Evolutionary conservation across 2,797 vertebrate genomes (phyloP).

Genomic region (Tamandua tetradactyla): DNA sequence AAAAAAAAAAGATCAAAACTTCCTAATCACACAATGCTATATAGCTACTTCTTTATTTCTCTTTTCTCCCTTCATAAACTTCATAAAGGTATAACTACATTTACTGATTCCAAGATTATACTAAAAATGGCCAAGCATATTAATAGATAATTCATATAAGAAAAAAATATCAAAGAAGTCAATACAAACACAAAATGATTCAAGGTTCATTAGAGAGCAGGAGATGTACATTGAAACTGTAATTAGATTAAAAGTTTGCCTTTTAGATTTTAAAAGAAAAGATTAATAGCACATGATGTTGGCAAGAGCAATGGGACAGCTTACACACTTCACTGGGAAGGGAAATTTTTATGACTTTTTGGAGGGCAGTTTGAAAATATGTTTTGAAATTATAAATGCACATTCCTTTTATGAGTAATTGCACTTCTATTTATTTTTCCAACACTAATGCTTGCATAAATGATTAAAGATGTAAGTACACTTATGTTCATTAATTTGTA

Average conservation of each 20-base stretch:
- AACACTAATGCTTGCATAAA: neutral
- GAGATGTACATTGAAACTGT: neutral
- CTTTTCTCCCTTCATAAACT: neutral
- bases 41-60: neutral
- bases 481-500: neutral
- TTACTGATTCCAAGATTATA: neutral
- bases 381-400: neutral
- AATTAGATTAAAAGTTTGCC: neutral
- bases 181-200: neutral
- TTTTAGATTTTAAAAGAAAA: conserved; percentile 23
- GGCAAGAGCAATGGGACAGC: neutral
- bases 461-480: neutral
- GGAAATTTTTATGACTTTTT: neutral
- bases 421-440: neutral
- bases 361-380: neutral
- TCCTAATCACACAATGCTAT: neutral
- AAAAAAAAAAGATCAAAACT: neutral
- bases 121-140: neutral
- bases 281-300: neutral
- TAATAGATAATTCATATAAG: neutral
- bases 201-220: neutral
- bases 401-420: neutral
- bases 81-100: neutral
- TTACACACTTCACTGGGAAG: neutral
- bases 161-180: neutral